Percentiles rank a stretch among this genome's conserved stretches.
phyloP scores from a whole-genome alignment of 2,113 vertebrate species.

The Silurus meridionalis region DNA sequence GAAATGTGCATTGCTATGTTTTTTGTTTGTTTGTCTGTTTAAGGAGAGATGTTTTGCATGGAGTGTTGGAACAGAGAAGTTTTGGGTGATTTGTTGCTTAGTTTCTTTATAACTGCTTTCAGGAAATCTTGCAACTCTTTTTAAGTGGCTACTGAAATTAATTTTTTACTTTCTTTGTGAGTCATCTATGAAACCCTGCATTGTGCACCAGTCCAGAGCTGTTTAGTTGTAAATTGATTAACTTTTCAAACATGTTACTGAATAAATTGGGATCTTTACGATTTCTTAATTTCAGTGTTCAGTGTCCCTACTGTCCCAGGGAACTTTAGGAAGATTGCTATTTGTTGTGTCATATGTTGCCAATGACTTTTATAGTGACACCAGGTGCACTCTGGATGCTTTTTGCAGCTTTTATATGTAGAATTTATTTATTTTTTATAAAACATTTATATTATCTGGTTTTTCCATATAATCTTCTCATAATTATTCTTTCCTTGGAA shows the following conservation, averaged over 20 bases:
- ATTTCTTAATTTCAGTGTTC: background rate
- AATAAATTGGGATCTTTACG: background rate
- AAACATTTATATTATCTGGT: background rate
- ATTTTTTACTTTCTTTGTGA: too few species aligned
- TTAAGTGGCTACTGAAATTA: too few species aligned
- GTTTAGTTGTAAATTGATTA: background rate
- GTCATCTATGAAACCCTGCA: background rate
- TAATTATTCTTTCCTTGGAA: conserved; percentile 1
- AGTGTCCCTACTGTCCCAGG: background rate
- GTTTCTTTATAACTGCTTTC: background rate
- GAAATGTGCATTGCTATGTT: too few species aligned
- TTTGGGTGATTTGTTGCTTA: too few species aligned
- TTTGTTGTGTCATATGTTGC: background rate
- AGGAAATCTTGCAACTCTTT: too few species aligned
- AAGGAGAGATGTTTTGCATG: too few species aligned
- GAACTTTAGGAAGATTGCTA: background rate
- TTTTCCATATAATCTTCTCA: background rate
- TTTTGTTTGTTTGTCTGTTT: too few species aligned
- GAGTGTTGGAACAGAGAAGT: too few species aligned
- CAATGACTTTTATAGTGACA: background rate
- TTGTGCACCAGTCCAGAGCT: background rate
- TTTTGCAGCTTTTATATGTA: background rate
- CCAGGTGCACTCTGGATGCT: background rate
- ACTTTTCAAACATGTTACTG: background rate
- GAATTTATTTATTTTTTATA: background rate